Conservation (phyloP, 2,888 invertebrate genomes). For the Spialia ferax region DNA sequence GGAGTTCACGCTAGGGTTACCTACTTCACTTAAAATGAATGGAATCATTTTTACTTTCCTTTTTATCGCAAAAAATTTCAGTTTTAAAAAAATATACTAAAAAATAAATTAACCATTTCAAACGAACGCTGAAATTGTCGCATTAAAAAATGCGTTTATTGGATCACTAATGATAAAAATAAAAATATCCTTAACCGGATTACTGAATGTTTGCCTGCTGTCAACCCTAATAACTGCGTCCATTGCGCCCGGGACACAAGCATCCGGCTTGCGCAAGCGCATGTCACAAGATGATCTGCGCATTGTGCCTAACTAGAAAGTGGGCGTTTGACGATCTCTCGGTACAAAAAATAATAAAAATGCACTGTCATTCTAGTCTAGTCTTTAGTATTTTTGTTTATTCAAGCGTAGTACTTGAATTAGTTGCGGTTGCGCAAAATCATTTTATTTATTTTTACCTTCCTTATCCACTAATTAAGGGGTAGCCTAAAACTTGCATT, state of each 20-base stretch:
- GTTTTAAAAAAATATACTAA: too few species aligned
- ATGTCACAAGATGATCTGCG: conserved; percentile 47
- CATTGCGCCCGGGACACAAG: conserved; percentile 35
- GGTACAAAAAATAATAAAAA: conserved; percentile 43
- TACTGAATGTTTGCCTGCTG: background rate
- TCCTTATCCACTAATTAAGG: background rate
- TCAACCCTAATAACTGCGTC: conserved; percentile 24
- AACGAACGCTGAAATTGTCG: too few species aligned
- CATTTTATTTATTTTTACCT: background rate
- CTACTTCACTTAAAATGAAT: background rate
- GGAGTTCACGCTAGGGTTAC: conserved; percentile 23
- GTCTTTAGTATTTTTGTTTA: conserved; percentile 3
- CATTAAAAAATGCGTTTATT: too few species aligned
- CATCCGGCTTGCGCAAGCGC: conserved; percentile 73
- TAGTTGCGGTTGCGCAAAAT: background rate
- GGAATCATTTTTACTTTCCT: background rate
- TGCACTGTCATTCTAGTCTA: conserved; percentile 1
- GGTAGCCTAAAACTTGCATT: too few species aligned
- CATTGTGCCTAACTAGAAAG: conserved; percentile 47
- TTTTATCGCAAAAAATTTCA: too few species aligned
- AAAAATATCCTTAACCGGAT: background rate
- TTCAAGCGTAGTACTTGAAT: background rate
- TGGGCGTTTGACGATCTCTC: conserved; percentile 38
- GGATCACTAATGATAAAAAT: too few species aligned
- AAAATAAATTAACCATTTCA: too few species aligned